These are phyloP conservation scores for Corynorhinus townsendii DNA, from an alignment of 2,113 vertebrate species.

Conservation along the genomic window DNA sequence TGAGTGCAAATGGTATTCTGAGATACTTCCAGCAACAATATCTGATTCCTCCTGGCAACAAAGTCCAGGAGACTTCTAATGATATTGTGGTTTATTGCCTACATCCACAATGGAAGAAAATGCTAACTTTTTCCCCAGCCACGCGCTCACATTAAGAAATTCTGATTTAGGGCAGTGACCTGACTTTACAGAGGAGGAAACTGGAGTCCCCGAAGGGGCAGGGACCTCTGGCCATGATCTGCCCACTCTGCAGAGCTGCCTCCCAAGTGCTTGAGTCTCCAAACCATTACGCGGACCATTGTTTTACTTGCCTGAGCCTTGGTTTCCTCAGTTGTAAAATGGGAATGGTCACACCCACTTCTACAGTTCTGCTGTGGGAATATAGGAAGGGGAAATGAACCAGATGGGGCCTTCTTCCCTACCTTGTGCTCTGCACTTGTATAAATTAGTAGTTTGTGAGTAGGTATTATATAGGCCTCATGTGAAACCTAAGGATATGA, in stretches of 20 bases:
- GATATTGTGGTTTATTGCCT: conserved; percentile 35
- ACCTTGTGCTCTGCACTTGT: neutral
- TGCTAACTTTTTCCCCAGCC: neutral
- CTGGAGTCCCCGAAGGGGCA: neutral
- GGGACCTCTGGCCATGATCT: neutral
- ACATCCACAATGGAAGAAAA: conserved; percentile 22
- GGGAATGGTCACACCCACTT: neutral
- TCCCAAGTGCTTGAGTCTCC: neutral
- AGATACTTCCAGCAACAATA: conserved; percentile 34
- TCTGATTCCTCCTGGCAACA: conserved; percentile 39
- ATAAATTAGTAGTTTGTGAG: neutral
- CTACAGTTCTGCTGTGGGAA: neutral
- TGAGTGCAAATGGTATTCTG: conserved; percentile 38
- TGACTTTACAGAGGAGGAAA: conserved; percentile 8
- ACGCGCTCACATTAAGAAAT: neutral
- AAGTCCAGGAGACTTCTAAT: conserved; percentile 32
- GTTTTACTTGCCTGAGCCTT: neutral
- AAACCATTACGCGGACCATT: neutral
- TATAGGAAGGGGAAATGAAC: neutral
- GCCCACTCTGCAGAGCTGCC: neutral
- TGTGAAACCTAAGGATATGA: neutral
- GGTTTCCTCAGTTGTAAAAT: neutral
- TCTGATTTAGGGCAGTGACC: neutral
- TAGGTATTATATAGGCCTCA: neutral
- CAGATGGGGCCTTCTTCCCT: neutral